These are phyloP conservation scores for Aphaenogaster floridana DNA, from an alignment of 1,140 invertebrate genomes.

Conservation along the genomic window DNA sequence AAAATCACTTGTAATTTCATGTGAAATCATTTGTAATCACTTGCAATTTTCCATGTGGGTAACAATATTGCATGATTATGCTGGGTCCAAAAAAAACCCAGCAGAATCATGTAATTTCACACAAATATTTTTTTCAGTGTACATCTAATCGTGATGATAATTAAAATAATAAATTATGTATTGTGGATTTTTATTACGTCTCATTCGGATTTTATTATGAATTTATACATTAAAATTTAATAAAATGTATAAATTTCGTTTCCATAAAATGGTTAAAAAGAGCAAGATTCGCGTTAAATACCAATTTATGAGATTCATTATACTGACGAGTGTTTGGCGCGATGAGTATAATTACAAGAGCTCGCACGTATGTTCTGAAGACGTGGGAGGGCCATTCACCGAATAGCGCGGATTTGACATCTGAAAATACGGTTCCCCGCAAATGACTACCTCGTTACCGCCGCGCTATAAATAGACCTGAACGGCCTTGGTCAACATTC, in stretches of 20 bases:
- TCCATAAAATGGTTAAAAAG: neutral
- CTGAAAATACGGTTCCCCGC: slow-evolving; percentile 70
- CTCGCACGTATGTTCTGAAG: neutral
- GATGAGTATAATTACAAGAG: neutral
- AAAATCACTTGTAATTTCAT: too few relatives aligned
- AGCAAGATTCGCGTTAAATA: neutral
- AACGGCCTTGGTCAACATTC: slow-evolving; percentile 77
- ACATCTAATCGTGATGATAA: too few relatives aligned
- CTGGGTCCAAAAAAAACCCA: too few relatives aligned
- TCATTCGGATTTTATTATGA: too few relatives aligned
- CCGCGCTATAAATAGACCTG: slow-evolving; percentile 73
- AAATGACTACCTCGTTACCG: slow-evolving; percentile 72
- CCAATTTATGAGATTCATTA: slow-evolving; percentile 7
- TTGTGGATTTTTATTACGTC: too few relatives aligned
- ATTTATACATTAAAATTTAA: too few relatives aligned
- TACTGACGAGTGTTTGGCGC: neutral
- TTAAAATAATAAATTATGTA: neutral
- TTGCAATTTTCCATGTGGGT: too few relatives aligned
- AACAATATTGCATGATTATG: too few relatives aligned
- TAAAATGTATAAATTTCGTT: neutral
- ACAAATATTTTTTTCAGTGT: too few relatives aligned
- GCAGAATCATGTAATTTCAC: too few relatives aligned
- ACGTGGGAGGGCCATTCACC: neutral
- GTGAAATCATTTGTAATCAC: too few relatives aligned
- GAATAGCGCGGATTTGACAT: slow-evolving; percentile 15